A percentile compares a stretch with the other conserved stretches of the same genome.
Conservation (phyloP, 1,140 invertebrate species). For the Marisa cornuarietis region DNA sequence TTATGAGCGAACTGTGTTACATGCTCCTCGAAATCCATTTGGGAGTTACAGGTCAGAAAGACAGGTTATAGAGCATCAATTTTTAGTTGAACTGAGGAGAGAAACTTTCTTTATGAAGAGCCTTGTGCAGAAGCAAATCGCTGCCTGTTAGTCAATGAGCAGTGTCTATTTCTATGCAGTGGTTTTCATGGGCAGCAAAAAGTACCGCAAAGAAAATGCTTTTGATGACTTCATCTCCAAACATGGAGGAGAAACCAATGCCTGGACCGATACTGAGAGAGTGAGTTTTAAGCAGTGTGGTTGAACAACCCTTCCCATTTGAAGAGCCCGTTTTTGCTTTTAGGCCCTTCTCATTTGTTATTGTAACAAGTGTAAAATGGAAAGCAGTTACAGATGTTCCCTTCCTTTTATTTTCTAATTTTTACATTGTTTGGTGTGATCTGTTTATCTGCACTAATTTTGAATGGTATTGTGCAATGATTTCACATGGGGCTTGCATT, state of each 20-base stretch:
- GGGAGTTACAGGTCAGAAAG: background rate
- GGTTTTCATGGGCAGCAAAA: conserved; percentile 69
- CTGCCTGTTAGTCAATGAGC: no score
- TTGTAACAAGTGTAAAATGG: background rate
- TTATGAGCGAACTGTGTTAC: background rate
- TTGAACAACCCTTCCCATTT: background rate
- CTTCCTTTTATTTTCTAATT: background rate
- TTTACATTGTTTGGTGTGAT: background rate
- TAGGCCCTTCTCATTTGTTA: background rate
- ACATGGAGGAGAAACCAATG: conserved; percentile 84
- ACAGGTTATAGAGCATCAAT: background rate
- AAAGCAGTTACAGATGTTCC: background rate
- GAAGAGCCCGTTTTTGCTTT: background rate
- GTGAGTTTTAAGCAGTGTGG: conserved; percentile 32
- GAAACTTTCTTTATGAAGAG: background rate
- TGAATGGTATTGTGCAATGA: background rate
- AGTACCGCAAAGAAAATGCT: conserved; percentile 86
- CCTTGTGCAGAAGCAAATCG: no score
- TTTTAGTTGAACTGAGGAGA: background rate
- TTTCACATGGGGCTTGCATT: conserved; percentile 2
- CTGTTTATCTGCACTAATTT: background rate
- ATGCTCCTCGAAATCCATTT: no score
- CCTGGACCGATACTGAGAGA: conserved; percentile 83
- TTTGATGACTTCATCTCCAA: conserved; percentile 82
- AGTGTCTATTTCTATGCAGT: conserved; percentile 48